Base-by-base conservation (phyloP, 2,113 vertebrate species). In the Gambusia affinis region DNA sequence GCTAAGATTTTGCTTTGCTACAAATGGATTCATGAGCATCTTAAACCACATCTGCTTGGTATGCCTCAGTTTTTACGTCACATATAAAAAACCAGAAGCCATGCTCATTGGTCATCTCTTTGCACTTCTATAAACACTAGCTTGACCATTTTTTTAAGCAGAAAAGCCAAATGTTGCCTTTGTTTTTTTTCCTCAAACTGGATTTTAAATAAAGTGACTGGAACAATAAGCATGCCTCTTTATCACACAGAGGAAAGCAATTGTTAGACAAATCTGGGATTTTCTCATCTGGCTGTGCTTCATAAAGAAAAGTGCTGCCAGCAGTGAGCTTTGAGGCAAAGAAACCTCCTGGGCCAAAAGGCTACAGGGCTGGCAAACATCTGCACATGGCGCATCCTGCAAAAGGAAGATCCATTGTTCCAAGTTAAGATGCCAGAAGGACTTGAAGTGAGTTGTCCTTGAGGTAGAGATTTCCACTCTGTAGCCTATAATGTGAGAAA, bases 1-100 rank as follows among this genome's bases (percentile, higher is more conserved):
- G 84, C 78, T 90, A 78, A 83, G 79, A 87, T 84, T n/a, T 57
- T 33, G 11, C 22, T 62, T 72, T 51, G 24, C 39, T 39, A 35
- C 27, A 77, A 77, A 72, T 78, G 70, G 30, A 79, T 80, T 72
- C 27, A 64, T 72, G 76, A 63, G 15, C 44, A 47, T 47, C 44
- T 47, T 19, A 17, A 47, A 47, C 44, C 44, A 17, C 14, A 47
- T 47, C 44, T 19, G 44, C 17, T 47, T 19, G 5, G 4, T 7
- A 47, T 47, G 44, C 44, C 44, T 47, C 15, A 47, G 15, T 47
- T 47, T 19, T 47, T 17, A 7, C 51, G 3, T 57, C 51, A 2
- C 10, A n/a, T n/a, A 17, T n/a, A 57, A 24, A 57, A 24, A n/a
- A 57, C 17, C 44, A 47, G 44, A 47, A 47, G 44, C 44, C 44